A percentile compares a stretch with the other conserved stretches of the same genome.
Conservation (phyloP, 2,888 invertebrate genomes). For the Brachyopa scutellaris region DNA sequence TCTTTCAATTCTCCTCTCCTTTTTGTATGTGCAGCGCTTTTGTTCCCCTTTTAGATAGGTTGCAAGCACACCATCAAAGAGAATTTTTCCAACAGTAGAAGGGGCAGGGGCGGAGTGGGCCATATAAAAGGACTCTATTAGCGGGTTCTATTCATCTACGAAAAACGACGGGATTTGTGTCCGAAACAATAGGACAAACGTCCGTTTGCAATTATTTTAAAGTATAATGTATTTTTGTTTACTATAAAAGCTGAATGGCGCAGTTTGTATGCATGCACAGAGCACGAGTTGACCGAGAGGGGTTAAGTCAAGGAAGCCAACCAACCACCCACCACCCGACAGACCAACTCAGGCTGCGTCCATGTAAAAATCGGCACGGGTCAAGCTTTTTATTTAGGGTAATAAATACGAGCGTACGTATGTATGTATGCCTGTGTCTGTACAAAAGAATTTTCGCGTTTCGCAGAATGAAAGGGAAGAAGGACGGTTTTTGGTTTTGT, state of each 20-base stretch:
- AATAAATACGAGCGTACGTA: too few species aligned
- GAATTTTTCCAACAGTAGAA: conserved; percentile 35
- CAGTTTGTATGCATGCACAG: conserved; percentile 1
- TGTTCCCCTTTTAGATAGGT: conserved; percentile 27
- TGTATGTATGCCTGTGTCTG: too few species aligned
- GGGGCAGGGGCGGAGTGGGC: too few species aligned
- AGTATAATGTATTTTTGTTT: conserved; percentile 41
- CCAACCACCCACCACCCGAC: too few species aligned
- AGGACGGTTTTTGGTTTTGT: too few species aligned
- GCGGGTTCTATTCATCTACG: conserved; percentile 62
- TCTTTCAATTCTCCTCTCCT: too few species aligned
- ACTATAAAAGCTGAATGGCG: neutral
- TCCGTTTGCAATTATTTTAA: conserved; percentile 51
- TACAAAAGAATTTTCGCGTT: too few species aligned
- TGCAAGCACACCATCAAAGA: conserved; percentile 54
- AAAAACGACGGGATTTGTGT: conserved; percentile 30
- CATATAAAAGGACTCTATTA: conserved; percentile 66
- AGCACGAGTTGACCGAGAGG: neutral
- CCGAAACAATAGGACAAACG: conserved; percentile 62
- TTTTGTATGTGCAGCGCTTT: neutral
- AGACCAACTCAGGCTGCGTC: too few species aligned
- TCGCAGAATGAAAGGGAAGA: too few species aligned
- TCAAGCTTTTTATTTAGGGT: too few species aligned
- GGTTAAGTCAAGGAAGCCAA: conserved; percentile 22
- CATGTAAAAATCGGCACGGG: too few species aligned